Evolutionary conservation across 2,797 vertebrate genomes (phyloP).

Genomic region (Phalanger gymnotis): DNA sequence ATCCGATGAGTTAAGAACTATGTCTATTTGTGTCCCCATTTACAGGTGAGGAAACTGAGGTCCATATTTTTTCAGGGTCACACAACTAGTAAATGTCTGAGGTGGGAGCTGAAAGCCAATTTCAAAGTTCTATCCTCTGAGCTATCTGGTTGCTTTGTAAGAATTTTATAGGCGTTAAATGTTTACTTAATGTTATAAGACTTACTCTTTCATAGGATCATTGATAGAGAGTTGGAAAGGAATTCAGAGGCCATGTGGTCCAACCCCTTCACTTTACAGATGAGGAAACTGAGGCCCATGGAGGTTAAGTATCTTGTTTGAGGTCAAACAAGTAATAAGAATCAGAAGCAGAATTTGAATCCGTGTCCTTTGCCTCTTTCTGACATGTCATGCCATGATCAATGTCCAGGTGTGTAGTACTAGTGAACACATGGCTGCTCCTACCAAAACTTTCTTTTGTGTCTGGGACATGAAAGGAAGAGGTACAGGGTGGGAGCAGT

Average conservation of each 20-base stretch:
- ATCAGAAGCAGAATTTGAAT: neutral
- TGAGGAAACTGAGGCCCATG: no score
- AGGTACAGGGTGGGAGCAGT: neutral
- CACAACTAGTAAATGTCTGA: no score
- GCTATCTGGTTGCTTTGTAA: neutral
- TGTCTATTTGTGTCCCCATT: neutral
- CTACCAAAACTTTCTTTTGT: neutral
- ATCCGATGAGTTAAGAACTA: neutral
- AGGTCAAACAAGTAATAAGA: no score
- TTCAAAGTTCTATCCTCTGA: neutral
- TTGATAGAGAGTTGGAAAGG: neutral
- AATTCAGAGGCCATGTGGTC: neutral
- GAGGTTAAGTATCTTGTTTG: no score
- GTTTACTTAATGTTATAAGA: neutral
- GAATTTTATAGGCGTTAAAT: neutral
- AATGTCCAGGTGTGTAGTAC: neutral
- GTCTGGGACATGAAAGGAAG: neutral
- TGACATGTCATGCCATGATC: neutral
- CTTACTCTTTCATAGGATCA: neutral
- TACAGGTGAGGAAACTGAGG: neutral
- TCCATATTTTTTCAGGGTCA: neutral
- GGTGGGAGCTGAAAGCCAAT: neutral
- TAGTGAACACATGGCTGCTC: neutral
- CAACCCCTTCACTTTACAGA: no score
- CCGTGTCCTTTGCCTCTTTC: neutral